Evolutionary conservation across 2,113 vertebrate species (phyloP).

Genomic region (Gymnarchus niloticus): DNA sequence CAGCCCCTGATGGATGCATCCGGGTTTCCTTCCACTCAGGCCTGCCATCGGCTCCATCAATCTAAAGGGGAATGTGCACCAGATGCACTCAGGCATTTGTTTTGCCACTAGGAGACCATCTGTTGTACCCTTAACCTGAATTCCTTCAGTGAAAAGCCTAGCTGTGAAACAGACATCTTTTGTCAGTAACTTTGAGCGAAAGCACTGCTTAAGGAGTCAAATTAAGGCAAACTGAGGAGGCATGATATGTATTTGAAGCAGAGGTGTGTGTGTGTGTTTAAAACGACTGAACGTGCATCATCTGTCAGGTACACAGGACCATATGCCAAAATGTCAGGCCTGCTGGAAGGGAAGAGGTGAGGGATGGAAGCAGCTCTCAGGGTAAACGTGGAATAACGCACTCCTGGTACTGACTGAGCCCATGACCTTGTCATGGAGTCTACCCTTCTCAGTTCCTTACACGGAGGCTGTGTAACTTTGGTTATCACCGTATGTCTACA

Average conservation of each 20-base stretch:
- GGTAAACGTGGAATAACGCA: no score
- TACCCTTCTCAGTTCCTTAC: no score
- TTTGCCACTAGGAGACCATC: background rate
- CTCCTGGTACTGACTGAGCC: no score
- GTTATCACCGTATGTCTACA: background rate
- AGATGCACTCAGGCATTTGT: background rate
- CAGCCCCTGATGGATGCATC: background rate
- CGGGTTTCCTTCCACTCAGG: background rate
- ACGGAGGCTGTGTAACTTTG: background rate
- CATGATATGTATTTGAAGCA: background rate
- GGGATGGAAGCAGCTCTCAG: background rate
- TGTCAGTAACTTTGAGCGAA: background rate
- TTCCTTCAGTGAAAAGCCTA: background rate
- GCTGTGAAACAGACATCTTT: background rate
- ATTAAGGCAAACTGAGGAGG: background rate
- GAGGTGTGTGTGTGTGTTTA: background rate
- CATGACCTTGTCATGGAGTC: no score
- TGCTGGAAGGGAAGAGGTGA: background rate
- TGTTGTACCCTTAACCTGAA: background rate
- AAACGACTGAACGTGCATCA: background rate
- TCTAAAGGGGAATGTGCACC: background rate
- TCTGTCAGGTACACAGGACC: background rate
- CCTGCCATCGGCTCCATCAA: background rate
- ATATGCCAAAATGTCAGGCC: background rate
- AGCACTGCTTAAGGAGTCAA: background rate